These are phyloP conservation scores for Jordanella pulchra DNA, from an alignment of 2,797 vertebrate species.

Conservation along the genomic window DNA sequence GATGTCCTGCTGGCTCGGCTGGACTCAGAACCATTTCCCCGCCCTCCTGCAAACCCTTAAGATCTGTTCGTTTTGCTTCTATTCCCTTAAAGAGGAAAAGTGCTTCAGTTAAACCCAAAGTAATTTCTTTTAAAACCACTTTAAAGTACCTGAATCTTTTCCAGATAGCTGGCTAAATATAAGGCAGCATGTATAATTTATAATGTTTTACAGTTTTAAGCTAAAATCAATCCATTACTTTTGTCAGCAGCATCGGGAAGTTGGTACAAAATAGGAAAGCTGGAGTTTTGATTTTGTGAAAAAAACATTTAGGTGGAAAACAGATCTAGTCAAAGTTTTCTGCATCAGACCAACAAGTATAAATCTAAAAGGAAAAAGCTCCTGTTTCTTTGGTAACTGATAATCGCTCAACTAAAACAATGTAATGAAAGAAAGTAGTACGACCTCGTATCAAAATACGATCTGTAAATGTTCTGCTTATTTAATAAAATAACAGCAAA, in stretches of 20 bases:
- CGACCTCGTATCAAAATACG: too few species aligned
- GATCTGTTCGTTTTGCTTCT: slow-evolving; percentile 46
- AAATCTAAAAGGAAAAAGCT: too few species aligned
- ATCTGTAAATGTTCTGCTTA: too few species aligned
- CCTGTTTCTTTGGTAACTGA: too few species aligned
- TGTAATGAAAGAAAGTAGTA: too few species aligned
- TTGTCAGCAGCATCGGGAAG: not conserved
- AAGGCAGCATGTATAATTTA: not conserved
- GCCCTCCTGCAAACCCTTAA: slow-evolving; percentile 17
- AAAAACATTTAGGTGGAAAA: not conserved
- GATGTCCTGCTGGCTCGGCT: slow-evolving; percentile 83
- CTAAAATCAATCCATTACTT: not conserved
- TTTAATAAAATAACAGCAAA: too few species aligned
- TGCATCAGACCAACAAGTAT: too few species aligned
- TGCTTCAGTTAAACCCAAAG: slow-evolving; percentile 51
- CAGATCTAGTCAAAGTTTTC: too few species aligned
- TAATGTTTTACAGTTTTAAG: not conserved
- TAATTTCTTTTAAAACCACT: slow-evolving; percentile 30
- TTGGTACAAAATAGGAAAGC: not conserved
- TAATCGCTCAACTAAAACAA: too few species aligned
- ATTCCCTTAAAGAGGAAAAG: slow-evolving; percentile 49
- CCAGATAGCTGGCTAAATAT: not conserved
- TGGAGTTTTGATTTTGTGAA: not conserved
- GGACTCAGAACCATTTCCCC: slow-evolving; percentile 71
- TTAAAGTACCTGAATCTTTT: not conserved